phyloP scores from a whole-genome alignment of 2,113 vertebrate genomes.

The Callithrix jacchus region DNA sequence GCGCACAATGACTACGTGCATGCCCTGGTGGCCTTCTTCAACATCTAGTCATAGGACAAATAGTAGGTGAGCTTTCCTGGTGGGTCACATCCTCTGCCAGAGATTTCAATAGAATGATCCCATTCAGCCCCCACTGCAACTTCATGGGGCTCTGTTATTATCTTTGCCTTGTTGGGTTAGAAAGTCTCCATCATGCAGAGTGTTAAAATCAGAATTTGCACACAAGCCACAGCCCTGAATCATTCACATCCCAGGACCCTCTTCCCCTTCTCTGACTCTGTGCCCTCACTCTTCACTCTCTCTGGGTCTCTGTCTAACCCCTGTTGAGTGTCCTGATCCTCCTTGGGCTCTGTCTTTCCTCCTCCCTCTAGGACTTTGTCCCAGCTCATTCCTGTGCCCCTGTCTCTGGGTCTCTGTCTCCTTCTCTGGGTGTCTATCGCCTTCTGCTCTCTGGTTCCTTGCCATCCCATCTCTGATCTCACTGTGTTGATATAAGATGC shows the following conservation, averaged over 20 bases:
- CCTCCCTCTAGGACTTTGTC: not conserved
- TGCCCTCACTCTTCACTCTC: not conserved
- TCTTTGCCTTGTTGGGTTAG: too few relatives aligned
- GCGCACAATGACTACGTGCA: slow-evolving; percentile 88
- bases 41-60: too few relatives aligned
- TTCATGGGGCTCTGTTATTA: too few relatives aligned
- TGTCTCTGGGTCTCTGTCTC: not conserved
- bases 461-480: not conserved
- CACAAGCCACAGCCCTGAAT: too few relatives aligned
- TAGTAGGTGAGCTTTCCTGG: too few relatives aligned
- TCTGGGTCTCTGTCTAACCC: not conserved
- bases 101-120: too few relatives aligned
- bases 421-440: not conserved
- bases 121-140: too few relatives aligned
- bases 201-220: too few relatives aligned
- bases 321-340: not conserved
- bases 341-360: not conserved
- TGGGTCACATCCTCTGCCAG: too few relatives aligned
- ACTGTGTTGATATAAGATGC: not conserved
- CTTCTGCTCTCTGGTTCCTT: not conserved
- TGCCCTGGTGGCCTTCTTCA: too few relatives aligned
- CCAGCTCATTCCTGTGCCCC: not conserved
- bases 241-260: too few relatives aligned
- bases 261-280: not conserved
- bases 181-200: too few relatives aligned